Conservation (phyloP, 2,113 vertebrate genomes). For the Grantiella picta region DNA sequence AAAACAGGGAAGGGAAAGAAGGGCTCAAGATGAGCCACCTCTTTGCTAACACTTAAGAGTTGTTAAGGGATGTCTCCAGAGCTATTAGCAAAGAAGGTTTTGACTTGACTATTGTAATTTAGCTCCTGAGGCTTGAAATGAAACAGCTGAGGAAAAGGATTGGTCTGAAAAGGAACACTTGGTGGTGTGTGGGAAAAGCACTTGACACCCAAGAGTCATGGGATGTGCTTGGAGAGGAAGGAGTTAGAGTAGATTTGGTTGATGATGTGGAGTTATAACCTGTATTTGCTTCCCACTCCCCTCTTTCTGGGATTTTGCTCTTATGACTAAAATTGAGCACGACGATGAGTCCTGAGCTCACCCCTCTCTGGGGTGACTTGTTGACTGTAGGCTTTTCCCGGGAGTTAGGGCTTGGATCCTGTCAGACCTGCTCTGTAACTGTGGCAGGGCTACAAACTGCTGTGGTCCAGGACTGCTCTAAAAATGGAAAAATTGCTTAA, state of each 20-base stretch:
- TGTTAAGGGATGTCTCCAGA: slow-evolving; percentile 33
- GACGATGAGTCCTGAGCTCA: neutral
- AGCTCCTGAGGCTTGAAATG: slow-evolving; percentile 4
- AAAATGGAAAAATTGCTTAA: slow-evolving; percentile 2
- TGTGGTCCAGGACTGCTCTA: neutral
- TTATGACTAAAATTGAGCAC: neutral
- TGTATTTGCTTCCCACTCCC: neutral
- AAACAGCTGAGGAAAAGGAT: neutral
- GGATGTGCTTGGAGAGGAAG: neutral
- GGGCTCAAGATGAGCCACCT: slow-evolving; percentile 4
- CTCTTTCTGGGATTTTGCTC: neutral
- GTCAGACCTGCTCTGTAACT: slow-evolving; percentile 1
- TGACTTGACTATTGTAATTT: slow-evolving; percentile 7
- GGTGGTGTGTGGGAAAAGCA: neutral
- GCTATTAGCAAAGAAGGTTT: slow-evolving; percentile 28
- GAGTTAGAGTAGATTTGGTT: neutral
- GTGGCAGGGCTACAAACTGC: neutral
- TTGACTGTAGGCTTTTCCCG: neutral
- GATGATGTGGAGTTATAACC: neutral
- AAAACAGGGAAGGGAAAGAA: neutral
- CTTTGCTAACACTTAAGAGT: slow-evolving; percentile 9
- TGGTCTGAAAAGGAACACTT: neutral
- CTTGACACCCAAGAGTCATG: neutral
- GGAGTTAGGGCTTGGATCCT: neutral
- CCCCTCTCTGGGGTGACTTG: neutral